Evolutionary conservation across 1,140 invertebrate genomes (phyloP).

Genomic region (Harpegnathos saltator): DNA sequence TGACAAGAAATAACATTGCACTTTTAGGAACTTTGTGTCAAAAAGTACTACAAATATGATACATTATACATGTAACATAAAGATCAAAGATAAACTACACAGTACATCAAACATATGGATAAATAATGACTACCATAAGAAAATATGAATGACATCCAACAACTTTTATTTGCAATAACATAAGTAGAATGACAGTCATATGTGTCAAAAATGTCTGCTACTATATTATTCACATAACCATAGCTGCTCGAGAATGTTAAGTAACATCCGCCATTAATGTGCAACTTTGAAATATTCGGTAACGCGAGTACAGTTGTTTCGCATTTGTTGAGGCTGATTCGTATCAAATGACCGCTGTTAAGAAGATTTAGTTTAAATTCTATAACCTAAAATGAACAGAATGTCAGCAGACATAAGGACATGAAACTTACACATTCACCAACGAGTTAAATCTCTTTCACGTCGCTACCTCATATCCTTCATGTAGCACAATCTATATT

Average conservation of each 20-base stretch:
- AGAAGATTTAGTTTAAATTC: slow-evolving; percentile 26
- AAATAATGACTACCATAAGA: neutral
- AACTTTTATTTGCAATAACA: neutral
- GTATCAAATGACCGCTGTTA: neutral
- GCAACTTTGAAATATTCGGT: slow-evolving; percentile 5
- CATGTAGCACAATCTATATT: slow-evolving; percentile 38
- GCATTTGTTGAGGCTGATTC: neutral
- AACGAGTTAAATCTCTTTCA: slow-evolving; percentile 32
- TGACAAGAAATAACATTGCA: neutral
- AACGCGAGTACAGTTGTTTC: neutral
- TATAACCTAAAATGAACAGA: slow-evolving; percentile 70
- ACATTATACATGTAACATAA: neutral
- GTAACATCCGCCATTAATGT: neutral
- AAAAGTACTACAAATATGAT: neutral
- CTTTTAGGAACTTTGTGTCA: neutral
- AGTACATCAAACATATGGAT: too few species aligned
- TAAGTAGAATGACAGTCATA: neutral
- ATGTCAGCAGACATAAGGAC: slow-evolving; percentile 30
- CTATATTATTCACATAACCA: slow-evolving; percentile 31
- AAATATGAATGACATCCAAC: neutral
- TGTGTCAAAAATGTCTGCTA: slow-evolving; percentile 40
- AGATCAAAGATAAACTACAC: neutral
- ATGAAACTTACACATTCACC: slow-evolving; percentile 50
- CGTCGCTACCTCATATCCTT: slow-evolving; percentile 27
- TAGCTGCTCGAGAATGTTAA: slow-evolving; percentile 4